phyloP scores from a whole-genome alignment of 2,797 vertebrate genomes.

The Anguilla obscura region DNA sequence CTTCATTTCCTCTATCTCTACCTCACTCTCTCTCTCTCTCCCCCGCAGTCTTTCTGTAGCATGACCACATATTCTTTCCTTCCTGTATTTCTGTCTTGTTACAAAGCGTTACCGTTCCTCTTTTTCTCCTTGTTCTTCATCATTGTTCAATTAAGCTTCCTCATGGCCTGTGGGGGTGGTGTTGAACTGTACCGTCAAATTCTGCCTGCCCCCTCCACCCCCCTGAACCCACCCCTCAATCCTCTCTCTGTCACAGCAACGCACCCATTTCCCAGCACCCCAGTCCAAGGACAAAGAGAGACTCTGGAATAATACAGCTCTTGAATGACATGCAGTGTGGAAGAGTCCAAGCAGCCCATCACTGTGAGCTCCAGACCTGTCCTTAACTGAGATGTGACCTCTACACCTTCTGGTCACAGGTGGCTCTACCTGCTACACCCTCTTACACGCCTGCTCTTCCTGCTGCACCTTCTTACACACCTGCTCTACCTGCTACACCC shows the following conservation, averaged over 20 bases:
- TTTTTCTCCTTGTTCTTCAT: constrained; percentile 5
- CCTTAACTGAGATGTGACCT: neutral
- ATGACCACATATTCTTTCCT: neutral
- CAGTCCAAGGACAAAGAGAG: too few relatives aligned
- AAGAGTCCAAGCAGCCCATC: neutral
- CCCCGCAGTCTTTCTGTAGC: constrained; percentile 13
- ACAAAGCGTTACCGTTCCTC: neutral
- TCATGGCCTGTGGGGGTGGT: neutral
- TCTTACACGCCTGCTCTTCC: neutral
- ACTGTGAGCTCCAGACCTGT: neutral
- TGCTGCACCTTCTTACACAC: neutral
- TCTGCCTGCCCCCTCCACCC: neutral
- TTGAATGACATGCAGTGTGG: too few relatives aligned
- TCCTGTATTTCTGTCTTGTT: neutral
- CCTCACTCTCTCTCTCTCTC: constrained; percentile 27
- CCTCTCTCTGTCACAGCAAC: too few relatives aligned
- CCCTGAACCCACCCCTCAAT: neutral
- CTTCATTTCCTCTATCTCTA: constrained; percentile 28
- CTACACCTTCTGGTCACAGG: neutral
- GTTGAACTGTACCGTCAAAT: neutral
- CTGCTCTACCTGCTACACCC: neutral
- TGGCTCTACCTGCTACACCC: neutral
- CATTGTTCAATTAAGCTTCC: neutral
- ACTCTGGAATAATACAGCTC: neutral
- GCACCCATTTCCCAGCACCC: too few relatives aligned